Base-by-base conservation (phyloP, 1,140 invertebrate genomes). In the Homalodisca vitripennis region DNA sequence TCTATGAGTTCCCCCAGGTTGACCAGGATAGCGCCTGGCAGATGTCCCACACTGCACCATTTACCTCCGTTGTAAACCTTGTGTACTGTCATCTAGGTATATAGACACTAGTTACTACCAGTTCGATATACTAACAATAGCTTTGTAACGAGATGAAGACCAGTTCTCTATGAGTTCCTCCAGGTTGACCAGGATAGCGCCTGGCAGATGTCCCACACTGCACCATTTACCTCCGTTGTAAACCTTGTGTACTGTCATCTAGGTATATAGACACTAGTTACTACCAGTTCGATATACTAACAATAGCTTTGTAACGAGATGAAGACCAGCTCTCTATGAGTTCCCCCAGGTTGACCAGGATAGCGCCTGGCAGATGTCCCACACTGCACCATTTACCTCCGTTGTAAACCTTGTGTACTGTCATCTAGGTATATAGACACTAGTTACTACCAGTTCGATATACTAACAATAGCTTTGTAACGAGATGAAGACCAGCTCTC, bases 1-100 rank as follows among this genome's bases (percentile, higher is more conserved):
- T 89, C 87, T 32, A 94, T 77, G 55, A 93, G 82, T 75, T 93
- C 89, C 22, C 91, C 92, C 26, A 88, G 86, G 74, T 92, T 92
- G 31, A 93, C 83, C 22, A 94, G 79, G 71, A 94, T 88, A 10
- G 91, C 88, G 31, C 89, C 89, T 0, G 89, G 89, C 29, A 93
- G 81, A 75, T 93, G 90, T 0, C 88, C 87, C 0, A 91, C 91
- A n/a, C n/a, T n/a, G n/a, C n/a, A n/a, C 89, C 91, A 94, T 71
- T 87, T 85, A 26, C 87, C 85, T 67, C 87, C 85, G 26, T 2
- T n/a, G n/a, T n/a, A n/a, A n/a, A n/a, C n/a, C n/a, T n/a, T n/a
- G n/a, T n/a, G n/a, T n/a, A n/a, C 55, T n/a, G n/a, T n/a, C n/a
- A n/a, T n/a, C n/a, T n/a, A n/a, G n/a, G n/a, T n/a, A n/a, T n/a